phyloP scores from a whole-genome alignment of 2,797 vertebrate genomes.

The Gymnoscopelus braueri region DNA sequence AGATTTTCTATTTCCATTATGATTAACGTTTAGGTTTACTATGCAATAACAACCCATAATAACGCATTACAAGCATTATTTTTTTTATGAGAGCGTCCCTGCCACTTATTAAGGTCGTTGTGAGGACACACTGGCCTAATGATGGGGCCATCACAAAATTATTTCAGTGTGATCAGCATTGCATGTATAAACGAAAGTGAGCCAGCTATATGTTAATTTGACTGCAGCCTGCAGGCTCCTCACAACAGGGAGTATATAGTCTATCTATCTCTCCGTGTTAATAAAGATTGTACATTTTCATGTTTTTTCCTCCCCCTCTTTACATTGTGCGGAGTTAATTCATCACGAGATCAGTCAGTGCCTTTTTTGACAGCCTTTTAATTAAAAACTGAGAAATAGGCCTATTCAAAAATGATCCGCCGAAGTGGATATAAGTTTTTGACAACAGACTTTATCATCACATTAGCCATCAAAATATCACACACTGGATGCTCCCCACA shows the following conservation, averaged over 20 bases:
- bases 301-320: conserved; percentile 19
- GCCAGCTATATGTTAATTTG: conserved; percentile 42
- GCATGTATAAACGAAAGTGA: conserved; percentile 45
- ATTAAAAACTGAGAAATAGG: conserved; percentile 31
- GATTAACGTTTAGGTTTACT: not conserved
- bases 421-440: conserved; percentile 23
- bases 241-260: conserved; percentile 37
- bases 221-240: conserved; percentile 51
- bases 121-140: conserved; percentile 20
- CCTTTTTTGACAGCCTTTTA: conserved; percentile 35
- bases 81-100: not conserved
- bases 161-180: conserved; percentile 52
- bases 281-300: conserved; percentile 47
- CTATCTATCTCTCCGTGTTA: conserved; percentile 35
- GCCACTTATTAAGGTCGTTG: conserved; percentile 13
- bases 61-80: no score
- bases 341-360: conserved; percentile 41
- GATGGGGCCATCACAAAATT: conserved; percentile 42
- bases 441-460: not conserved
- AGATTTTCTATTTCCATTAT: conserved; percentile 7
- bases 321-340: conserved; percentile 42
- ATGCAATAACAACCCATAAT: no score
- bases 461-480: not conserved
- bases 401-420: conserved; percentile 34
- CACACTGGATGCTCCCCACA: not conserved